A percentile compares a stretch with the other conserved stretches of the same genome.
Evolutionary conservation across 2,888 invertebrate species (phyloP).

Genomic region (Eucriotettix oculatus): DNA sequence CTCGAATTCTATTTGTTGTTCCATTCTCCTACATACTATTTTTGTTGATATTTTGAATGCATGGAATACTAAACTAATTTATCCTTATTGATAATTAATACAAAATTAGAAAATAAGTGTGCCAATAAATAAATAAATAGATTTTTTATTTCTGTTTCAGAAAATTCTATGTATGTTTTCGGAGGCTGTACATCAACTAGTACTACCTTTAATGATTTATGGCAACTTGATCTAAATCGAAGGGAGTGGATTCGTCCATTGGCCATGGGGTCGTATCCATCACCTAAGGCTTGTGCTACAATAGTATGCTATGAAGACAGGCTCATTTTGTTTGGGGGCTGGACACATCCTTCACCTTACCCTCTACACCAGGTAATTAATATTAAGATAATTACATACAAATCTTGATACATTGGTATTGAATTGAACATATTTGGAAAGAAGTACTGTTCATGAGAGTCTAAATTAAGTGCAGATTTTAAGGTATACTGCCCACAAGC

Average conservation of each 20-base stretch:
- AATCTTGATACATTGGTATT: too few relatives aligned
- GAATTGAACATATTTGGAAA: too few relatives aligned
- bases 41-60: too few relatives aligned
- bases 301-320: slow-evolving; percentile 74
- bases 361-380: slow-evolving; percentile 55
- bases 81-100: too few relatives aligned
- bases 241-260: slow-evolving; percentile 71
- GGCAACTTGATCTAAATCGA: slow-evolving; percentile 77
- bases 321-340: slow-evolving; percentile 83
- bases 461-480: too few relatives aligned
- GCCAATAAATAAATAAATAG: neutral
- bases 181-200: slow-evolving; percentile 89
- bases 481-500: too few relatives aligned
- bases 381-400: too few relatives aligned
- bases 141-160: slow-evolving; percentile 15
- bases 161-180: slow-evolving; percentile 84
- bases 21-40: too few relatives aligned
- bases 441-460: too few relatives aligned
- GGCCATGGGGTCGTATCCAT: slow-evolving; percentile 78
- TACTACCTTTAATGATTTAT: slow-evolving; percentile 93
- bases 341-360: slow-evolving; percentile 80
- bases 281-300: slow-evolving; percentile 88
- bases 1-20: too few relatives aligned
- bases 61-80: too few relatives aligned
- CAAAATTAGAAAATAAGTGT: too few relatives aligned